These are phyloP conservation scores for Sanderia malayensis DNA, from an alignment of 30 jellyfish, hydroid and myxozoan species.

Conservation along the genomic window DNA sequence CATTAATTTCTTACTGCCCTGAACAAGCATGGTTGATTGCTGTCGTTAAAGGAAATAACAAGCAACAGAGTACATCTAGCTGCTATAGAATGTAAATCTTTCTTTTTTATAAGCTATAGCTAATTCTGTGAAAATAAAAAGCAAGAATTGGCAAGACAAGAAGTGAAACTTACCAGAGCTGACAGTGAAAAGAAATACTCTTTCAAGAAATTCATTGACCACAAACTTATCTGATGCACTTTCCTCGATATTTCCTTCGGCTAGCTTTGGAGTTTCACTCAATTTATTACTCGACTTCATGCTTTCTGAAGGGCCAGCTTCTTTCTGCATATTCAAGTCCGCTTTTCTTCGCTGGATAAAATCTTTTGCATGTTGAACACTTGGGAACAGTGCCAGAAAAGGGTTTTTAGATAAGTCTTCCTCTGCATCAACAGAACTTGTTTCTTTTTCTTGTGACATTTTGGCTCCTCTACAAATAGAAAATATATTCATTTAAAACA, in stretches of 20 bases:
- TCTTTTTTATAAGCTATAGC: too few species aligned
- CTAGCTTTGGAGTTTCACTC: background rate
- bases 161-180: conserved; percentile 64
- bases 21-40: too few species aligned
- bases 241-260: conserved; percentile 4
- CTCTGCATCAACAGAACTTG: background rate
- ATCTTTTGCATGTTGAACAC: conserved; percentile 82
- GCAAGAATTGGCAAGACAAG: too few species aligned
- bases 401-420: conserved; percentile 78
- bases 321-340: background rate
- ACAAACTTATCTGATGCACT: conserved; percentile 32
- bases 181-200: conserved; percentile 72
- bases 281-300: background rate
- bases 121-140: too few species aligned
- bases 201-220: conserved; percentile 77
- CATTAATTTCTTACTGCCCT: too few species aligned
- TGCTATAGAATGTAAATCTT: too few species aligned
- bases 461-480: too few species aligned
- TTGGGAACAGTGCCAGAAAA: conserved; percentile 87
- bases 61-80: too few species aligned
- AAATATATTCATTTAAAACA: too few species aligned
- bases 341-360: conserved; percentile 63
- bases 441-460: background rate
- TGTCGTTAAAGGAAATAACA: too few species aligned
- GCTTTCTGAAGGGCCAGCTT: background rate